Evolutionary conservation across 2,888 invertebrate species (phyloP).

Genomic region (Beris chalybata): DNA sequence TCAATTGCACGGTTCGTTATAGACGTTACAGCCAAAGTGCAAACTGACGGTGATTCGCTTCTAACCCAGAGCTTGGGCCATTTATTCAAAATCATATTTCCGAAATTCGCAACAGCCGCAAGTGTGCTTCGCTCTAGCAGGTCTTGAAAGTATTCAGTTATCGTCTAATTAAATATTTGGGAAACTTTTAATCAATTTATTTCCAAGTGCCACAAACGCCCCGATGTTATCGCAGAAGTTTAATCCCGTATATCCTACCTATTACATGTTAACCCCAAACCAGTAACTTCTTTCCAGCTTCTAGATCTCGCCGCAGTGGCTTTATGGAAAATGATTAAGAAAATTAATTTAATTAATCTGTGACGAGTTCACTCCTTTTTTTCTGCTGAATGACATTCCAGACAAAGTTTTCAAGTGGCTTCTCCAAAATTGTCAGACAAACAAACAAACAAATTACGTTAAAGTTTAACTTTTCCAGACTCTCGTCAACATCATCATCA

Average conservation of each 20-base stretch:
- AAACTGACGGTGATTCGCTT: no score
- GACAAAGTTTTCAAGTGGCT: background rate
- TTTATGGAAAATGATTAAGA: slow-evolving; percentile 13
- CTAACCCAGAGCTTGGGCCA: background rate
- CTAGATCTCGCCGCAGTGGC: no score
- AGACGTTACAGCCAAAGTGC: no score
- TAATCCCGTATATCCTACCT: background rate
- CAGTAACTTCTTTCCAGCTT: no score
- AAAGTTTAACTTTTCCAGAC: slow-evolving; percentile 19
- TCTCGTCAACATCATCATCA: slow-evolving; percentile 27
- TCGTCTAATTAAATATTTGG: slow-evolving; percentile 10
- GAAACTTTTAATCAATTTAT: slow-evolving; percentile 27
- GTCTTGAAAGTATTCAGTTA: background rate
- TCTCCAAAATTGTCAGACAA: slow-evolving; percentile 12
- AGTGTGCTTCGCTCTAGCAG: no score
- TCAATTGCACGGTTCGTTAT: no score
- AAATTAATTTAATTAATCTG: slow-evolving; percentile 32
- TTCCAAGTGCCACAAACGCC: slow-evolving; percentile 19
- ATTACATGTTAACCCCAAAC: no score
- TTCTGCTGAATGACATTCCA: background rate
- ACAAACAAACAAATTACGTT: slow-evolving; percentile 32
- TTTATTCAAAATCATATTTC: background rate
- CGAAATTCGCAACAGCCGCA: no score
- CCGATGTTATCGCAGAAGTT: slow-evolving; percentile 4
- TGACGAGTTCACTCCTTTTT: slow-evolving; percentile 17